Evolutionary conservation across 2,888 invertebrate genomes (phyloP).

Genomic region (Pseudanteris insignis): DNA sequence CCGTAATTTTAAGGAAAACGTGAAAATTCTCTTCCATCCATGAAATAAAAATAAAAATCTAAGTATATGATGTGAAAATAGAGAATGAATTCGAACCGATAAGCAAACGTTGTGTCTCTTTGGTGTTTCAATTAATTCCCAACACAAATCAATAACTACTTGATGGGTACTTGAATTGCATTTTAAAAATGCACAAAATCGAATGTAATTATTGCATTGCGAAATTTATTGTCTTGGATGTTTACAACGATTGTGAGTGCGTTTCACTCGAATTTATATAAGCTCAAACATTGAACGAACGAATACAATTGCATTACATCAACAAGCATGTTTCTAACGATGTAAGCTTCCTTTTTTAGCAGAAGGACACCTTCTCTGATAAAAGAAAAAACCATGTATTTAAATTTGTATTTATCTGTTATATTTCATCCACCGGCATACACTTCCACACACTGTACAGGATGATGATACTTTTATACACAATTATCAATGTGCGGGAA

Average conservation of each 20-base stretch:
- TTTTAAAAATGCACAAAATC: conserved; percentile 5
- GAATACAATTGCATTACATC: conserved; percentile 26
- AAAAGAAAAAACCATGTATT: conserved; percentile 39
- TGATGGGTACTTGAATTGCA: conserved; percentile 9
- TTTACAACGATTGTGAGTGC: conserved; percentile 9
- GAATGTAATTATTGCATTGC: conserved; percentile 5
- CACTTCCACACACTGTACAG: conserved; percentile 44
- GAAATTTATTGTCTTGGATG: conserved; percentile 9
- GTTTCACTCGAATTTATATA: conserved; percentile 12
- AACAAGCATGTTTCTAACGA: conserved; percentile 24
- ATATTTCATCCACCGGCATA: conserved; percentile 39
- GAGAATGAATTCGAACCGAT: too few relatives aligned
- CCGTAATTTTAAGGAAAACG: too few relatives aligned
- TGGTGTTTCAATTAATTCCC: conserved; percentile 14
- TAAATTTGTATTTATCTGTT: conserved; percentile 41
- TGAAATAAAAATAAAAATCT: too few relatives aligned
- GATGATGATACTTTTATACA: conserved; percentile 44
- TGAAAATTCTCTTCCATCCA: too few relatives aligned
- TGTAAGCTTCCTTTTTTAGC: conserved; percentile 36
- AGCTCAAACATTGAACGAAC: conserved; percentile 23
- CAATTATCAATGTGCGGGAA: conserved; percentile 48
- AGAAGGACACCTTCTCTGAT: conserved; percentile 24
- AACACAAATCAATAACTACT: conserved; percentile 7
- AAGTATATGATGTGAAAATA: too few relatives aligned
- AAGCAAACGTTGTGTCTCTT: too few relatives aligned